Percentiles rank a stretch among this genome's conserved stretches.
These are phyloP conservation scores for Amphiprion clarkii DNA, from an alignment of 2,797 vertebrate genomes.

Conservation along the genomic window DNA sequence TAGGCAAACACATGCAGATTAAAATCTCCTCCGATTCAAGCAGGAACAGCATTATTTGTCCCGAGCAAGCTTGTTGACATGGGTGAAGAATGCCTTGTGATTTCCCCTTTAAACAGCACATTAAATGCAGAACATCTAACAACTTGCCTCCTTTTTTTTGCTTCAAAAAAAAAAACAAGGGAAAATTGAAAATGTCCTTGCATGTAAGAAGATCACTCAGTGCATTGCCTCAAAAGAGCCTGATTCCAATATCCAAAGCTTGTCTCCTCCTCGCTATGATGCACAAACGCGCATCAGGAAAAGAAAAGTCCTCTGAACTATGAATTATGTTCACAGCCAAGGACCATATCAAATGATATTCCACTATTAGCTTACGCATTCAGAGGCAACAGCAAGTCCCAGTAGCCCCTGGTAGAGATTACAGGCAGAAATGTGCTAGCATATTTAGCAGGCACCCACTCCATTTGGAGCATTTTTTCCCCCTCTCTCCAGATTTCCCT, in stretches of 20 bases:
- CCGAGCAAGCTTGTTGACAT: conserved; percentile 28
- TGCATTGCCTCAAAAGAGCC: conserved; percentile 49
- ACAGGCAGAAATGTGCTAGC: conserved; percentile 38
- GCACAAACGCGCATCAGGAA: conserved; percentile 43
- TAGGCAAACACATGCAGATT: conserved; percentile 35
- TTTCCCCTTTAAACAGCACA: conserved; percentile 33
- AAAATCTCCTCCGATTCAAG: conserved; percentile 32
- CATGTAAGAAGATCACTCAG: conserved; percentile 60
- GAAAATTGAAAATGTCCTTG: conserved; percentile 68
- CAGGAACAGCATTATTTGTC: conserved; percentile 22
- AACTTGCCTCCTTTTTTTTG: conserved; percentile 66
- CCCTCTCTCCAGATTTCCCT: conserved; percentile 8
- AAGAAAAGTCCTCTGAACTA: conserved; percentile 33
- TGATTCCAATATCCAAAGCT: conserved; percentile 41
- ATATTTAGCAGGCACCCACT: conserved; percentile 42
- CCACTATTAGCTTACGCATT: conserved; percentile 58
- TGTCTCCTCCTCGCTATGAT: conserved; percentile 35
- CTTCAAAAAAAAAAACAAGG: conserved; percentile 11
- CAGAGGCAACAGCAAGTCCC: conserved; percentile 44
- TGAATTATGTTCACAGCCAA: conserved; percentile 63
- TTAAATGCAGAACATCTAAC: conserved; percentile 51
- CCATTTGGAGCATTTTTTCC: conserved; percentile 6
- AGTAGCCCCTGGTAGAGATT: conserved; percentile 56
- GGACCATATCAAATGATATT: conserved; percentile 61
- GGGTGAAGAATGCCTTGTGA: conserved; percentile 34